Evolutionary conservation across 2,113 vertebrate species (phyloP).

Genomic region (Pipa parva): DNA sequence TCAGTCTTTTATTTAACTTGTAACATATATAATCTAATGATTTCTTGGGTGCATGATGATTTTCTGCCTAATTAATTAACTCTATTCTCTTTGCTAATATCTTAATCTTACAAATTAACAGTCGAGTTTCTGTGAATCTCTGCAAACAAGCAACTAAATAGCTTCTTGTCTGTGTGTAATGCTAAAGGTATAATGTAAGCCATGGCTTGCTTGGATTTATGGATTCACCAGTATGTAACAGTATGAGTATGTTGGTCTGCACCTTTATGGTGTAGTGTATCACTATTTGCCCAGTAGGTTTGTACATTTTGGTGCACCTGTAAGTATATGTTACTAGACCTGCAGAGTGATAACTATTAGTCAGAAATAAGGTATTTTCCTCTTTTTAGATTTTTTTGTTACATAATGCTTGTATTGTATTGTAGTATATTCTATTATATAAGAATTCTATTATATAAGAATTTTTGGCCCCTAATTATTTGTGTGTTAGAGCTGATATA

Average conservation of each 20-base stretch:
- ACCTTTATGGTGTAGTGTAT: not conserved
- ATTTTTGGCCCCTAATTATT: too few species aligned
- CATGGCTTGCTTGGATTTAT: conserved; percentile 73
- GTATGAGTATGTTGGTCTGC: conserved; percentile 63
- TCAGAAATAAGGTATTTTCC: too few species aligned
- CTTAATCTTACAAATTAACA: too few species aligned
- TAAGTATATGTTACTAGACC: conserved; percentile 22
- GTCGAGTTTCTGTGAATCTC: not conserved
- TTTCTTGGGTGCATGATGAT: conserved; percentile 7
- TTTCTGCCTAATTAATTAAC: not conserved
- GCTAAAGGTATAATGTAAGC: conserved; percentile 71
- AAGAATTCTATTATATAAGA: too few species aligned
- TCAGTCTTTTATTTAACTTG: too few species aligned
- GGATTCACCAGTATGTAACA: conserved; percentile 79
- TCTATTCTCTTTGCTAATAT: too few species aligned
- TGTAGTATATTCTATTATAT: too few species aligned
- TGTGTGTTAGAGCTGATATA: too few species aligned
- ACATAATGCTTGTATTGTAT: too few species aligned
- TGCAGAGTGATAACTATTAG: too few species aligned
- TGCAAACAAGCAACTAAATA: conserved; percentile 8
- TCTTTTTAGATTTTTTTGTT: too few species aligned
- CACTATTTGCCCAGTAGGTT: conserved; percentile 12
- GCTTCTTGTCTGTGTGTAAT: conserved; percentile 76
- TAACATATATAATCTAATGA: not conserved
- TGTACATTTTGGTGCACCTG: not conserved